A percentile compares a stretch with the other conserved stretches of the same genome.
These are phyloP conservation scores for Drosophila carrolli DNA, from an alignment of 1,140 invertebrate genomes.

Conservation along the genomic window DNA sequence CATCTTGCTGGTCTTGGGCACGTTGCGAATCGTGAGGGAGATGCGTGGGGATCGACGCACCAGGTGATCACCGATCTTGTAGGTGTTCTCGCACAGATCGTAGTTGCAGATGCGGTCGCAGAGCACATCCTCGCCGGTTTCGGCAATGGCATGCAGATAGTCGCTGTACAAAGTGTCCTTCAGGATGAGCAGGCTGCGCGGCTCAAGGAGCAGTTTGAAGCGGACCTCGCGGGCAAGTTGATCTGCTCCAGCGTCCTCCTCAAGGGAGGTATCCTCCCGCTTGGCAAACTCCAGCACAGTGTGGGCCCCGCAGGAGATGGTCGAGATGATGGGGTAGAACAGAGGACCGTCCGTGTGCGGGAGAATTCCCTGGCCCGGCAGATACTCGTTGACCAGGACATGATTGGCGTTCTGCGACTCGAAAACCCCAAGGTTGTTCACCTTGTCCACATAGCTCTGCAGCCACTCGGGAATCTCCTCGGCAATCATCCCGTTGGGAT, in stretches of 20 bases:
- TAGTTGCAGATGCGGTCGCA: constrained; percentile 89
- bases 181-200: constrained; percentile 94
- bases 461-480: constrained; percentile 96
- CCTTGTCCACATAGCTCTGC: constrained; percentile 89
- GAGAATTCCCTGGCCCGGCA: constrained; percentile 96
- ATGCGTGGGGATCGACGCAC: constrained; percentile 89
- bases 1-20: constrained; percentile 94
- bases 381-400: constrained; percentile 98
- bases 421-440: constrained; percentile 91
- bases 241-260: neutral
- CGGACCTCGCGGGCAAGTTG: constrained; percentile 37
- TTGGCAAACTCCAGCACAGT: constrained; percentile 91
- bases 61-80: constrained; percentile 86
- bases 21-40: constrained; percentile 97
- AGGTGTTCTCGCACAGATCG: constrained; percentile 86
- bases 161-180: constrained; percentile 93
- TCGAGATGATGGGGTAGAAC: constrained; percentile 96
- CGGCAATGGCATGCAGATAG: constrained; percentile 96
- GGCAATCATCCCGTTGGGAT: constrained; percentile 97
- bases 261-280: constrained; percentile 23
- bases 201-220: constrained; percentile 92
- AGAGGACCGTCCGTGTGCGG: constrained; percentile 97
- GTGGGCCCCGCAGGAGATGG: constrained; percentile 96
- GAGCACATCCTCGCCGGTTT: constrained; percentile 89
- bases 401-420: constrained; percentile 94